A percentile compares a stretch with the other conserved stretches of the same genome.
phyloP scores from a whole-genome alignment of 2,113 vertebrate species.

The Sorex araneus region DNA sequence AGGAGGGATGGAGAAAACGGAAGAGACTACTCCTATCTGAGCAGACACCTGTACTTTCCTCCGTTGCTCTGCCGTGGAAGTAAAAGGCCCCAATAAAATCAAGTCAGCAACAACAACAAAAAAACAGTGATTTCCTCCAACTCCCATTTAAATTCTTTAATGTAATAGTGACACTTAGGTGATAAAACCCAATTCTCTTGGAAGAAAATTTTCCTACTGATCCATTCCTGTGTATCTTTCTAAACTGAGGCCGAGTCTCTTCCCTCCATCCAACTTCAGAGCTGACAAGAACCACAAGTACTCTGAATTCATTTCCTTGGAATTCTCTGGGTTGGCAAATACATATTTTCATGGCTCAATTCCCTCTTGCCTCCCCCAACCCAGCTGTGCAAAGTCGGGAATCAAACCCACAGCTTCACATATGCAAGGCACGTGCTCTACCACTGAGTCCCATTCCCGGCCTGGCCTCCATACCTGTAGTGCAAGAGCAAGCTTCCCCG shows the following conservation, averaged over 20 bases:
- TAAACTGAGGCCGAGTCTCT: neutral
- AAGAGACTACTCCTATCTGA: neutral
- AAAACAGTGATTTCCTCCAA: neutral
- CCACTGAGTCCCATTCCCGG: too few relatives aligned
- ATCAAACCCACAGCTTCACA: too few relatives aligned
- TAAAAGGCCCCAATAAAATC: too few relatives aligned
- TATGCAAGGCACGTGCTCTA: too few relatives aligned
- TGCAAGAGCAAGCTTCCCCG: neutral
- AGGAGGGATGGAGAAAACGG: neutral
- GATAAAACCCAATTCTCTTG: constrained; percentile 30
- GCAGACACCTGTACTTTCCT: neutral
- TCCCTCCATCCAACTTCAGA: neutral
- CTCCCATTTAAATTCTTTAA: constrained; percentile 33
- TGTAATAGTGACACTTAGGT: neutral
- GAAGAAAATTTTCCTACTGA: neutral
- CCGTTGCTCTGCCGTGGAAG: neutral
- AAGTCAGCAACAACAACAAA: too few relatives aligned
- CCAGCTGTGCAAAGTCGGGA: too few relatives aligned
- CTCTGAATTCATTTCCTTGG: neutral
- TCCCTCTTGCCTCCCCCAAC: too few relatives aligned
- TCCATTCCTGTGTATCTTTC: neutral
- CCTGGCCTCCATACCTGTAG: neutral
- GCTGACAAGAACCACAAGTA: neutral
- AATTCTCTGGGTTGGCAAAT: neutral
- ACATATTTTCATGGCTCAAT: too few relatives aligned